Conservation (phyloP, 2,113 vertebrate genomes). For the Numenius arquata region DNA sequence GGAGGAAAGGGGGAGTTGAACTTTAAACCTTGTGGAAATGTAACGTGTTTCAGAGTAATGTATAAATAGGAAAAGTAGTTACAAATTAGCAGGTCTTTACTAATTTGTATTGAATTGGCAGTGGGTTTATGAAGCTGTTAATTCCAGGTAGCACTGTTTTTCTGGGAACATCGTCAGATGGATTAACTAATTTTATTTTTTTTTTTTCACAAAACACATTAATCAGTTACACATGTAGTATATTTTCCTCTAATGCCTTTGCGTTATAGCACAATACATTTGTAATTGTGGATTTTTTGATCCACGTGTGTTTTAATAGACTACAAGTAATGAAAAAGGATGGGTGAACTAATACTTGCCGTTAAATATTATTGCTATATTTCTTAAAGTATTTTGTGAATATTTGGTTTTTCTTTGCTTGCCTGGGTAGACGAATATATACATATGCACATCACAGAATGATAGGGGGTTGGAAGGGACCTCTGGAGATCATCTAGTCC, state of each 20-base stretch:
- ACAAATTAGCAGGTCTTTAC: not conserved
- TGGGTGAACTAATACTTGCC: not conserved
- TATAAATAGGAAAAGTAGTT: not conserved
- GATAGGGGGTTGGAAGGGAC: too few relatives aligned
- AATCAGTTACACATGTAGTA: accelerated
- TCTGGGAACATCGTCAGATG: not conserved
- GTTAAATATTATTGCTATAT: not conserved
- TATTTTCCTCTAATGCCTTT: not conserved
- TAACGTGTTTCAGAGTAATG: not conserved
- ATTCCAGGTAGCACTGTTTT: not conserved
- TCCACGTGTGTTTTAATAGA: not conserved
- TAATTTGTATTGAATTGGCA: not conserved
- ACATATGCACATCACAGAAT: too few relatives aligned
- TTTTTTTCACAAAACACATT: not conserved
- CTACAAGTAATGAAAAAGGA: not conserved
- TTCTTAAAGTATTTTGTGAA: not conserved
- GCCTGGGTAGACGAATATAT: not conserved
- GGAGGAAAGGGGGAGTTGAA: not conserved
- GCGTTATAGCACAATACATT: not conserved
- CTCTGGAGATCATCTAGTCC: too few relatives aligned
- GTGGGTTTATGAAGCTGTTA: not conserved
- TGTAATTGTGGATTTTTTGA: not conserved
- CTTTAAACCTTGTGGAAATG: not conserved
- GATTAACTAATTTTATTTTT: not conserved
- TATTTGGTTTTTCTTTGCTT: not conserved